Base-by-base conservation (phyloP, 30 jellyfish, hydroid and myxozoan genomes). In the Hydractinia symbiolongicarpus region DNA sequence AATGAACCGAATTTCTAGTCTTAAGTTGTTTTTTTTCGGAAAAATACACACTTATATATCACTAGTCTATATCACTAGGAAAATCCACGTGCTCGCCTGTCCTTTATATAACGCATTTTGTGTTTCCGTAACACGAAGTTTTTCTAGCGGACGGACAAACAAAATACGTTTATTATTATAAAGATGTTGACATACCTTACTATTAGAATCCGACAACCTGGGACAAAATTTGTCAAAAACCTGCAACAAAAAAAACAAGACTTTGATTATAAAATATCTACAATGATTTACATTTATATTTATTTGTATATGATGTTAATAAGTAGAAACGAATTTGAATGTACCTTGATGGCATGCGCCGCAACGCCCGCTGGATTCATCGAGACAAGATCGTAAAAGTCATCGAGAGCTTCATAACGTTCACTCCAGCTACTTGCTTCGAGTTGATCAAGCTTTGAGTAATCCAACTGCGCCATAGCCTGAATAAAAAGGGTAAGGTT, bases 391-490 rank as follows among this genome's bases (percentile, higher is more conserved):
- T 93, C 94, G 83, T 87, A 86, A 57, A 87, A 78, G 49, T 68
- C 69, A n/a, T 87, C 98, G 1, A 93, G 86, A 10, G 90, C 98
- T 67, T 87, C 96, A 56, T 81, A 68, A 11, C 98, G 84, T 50
- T 84, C 88, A 79, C 92, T 93, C 98, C 98, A 93, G 64, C 81
- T 92, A 79, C 79, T 88, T 15, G 98, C 89, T 68, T 71, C 87
- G 56, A 93, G 72, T 10, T 88, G 84, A 9, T 81, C 67, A 7
- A 93, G 77, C 14, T 87, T 64, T 4, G 81, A 95, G 14, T 84
- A 30, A 74, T 93, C 98, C 69, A 93, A 64, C 74, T 64, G 74
- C 74, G 74, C 40, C 74, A n/a, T 1, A 64, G 40, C 9, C 19
- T n/a, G 40, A 30, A 30, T 30, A 30, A 30, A 30, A 1, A 30